Conservation (phyloP, 1,140 invertebrate species). For the Zaprionus tsacasi region DNA sequence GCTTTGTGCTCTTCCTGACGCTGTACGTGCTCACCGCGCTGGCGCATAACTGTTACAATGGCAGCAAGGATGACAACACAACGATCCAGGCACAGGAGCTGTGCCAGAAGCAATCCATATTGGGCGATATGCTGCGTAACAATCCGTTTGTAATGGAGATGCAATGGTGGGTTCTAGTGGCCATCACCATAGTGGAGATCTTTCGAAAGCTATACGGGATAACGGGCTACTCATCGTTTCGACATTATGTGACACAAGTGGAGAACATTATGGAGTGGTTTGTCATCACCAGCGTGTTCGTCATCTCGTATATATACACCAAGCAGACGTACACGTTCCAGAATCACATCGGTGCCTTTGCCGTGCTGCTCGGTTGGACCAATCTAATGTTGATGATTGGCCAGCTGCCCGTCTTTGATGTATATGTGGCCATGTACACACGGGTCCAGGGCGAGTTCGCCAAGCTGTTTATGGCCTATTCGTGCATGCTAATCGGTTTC, state of each 20-base stretch:
- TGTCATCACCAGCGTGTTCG: constrained; percentile 91
- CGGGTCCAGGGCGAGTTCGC: constrained; percentile 93
- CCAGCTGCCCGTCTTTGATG: constrained; percentile 92
- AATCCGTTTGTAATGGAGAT: constrained; percentile 90
- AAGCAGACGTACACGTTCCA: constrained; percentile 92
- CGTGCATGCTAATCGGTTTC: constrained; percentile 92
- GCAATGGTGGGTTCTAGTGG: constrained; percentile 91
- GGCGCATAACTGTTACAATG: constrained; percentile 92
- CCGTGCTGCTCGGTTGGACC: constrained; percentile 93
- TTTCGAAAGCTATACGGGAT: constrained; percentile 91
- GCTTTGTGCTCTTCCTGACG: constrained; percentile 91
- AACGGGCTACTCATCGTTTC: constrained; percentile 90
- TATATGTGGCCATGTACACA: constrained; percentile 94
- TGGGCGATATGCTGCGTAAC: constrained; percentile 89
- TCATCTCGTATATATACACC: constrained; percentile 91
- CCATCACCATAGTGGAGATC: constrained; percentile 90
- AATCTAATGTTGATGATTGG: constrained; percentile 95
- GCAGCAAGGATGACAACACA: constrained; percentile 88
- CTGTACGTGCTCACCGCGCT: constrained; percentile 91
- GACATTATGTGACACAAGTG: constrained; percentile 91
- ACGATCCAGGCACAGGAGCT: constrained; percentile 88
- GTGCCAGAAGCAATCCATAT: constrained; percentile 90
- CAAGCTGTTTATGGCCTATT: constrained; percentile 92
- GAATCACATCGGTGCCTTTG: constrained; percentile 89
- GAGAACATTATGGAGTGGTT: constrained; percentile 95